Evolutionary conservation across 92 coral and sea anemone species (phyloP).

Genomic region (Epizoanthus fatuus): DNA sequence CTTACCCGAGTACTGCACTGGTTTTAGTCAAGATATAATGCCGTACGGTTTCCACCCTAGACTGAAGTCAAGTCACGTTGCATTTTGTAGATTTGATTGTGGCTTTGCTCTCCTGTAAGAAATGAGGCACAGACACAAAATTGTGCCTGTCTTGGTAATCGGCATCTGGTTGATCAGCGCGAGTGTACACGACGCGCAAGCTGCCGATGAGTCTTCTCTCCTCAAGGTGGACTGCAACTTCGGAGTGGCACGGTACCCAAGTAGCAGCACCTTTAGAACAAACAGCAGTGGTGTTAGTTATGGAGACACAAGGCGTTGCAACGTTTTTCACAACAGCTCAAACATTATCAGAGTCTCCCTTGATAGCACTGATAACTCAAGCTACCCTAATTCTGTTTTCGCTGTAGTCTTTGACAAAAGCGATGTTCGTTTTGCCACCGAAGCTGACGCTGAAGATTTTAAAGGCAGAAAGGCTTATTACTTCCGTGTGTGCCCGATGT

Average conservation of each 20-base stretch:
- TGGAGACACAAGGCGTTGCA: conserved; percentile 68
- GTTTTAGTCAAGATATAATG: too few species aligned
- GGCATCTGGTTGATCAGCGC: not conserved
- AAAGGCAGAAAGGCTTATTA: too few species aligned
- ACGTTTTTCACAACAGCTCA: conserved; percentile 28
- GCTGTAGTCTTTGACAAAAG: conserved; percentile 43
- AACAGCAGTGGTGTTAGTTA: conserved; percentile 59
- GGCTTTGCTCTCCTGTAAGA: not conserved
- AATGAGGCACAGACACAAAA: not conserved
- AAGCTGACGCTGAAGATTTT: too few species aligned
- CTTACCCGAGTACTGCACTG: too few species aligned
- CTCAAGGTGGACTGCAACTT: conserved; percentile 73
- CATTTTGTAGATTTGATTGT: not conserved
- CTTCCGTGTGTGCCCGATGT: not conserved
- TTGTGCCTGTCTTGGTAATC: not conserved
- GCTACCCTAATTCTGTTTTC: conserved; percentile 49
- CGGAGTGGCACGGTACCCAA: conserved; percentile 37
- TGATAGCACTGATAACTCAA: conserved; percentile 13
- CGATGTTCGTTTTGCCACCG: too few species aligned
- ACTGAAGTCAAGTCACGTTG: not conserved
- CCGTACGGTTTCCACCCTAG: too few species aligned
- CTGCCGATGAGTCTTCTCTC: conserved; percentile 26
- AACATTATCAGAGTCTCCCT: conserved; percentile 64
- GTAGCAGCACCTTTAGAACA: conserved; percentile 20
- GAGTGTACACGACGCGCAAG: not conserved